These are phyloP conservation scores for Scolopax mira DNA, from an alignment of 2,113 vertebrate species.

Conservation along the genomic window DNA sequence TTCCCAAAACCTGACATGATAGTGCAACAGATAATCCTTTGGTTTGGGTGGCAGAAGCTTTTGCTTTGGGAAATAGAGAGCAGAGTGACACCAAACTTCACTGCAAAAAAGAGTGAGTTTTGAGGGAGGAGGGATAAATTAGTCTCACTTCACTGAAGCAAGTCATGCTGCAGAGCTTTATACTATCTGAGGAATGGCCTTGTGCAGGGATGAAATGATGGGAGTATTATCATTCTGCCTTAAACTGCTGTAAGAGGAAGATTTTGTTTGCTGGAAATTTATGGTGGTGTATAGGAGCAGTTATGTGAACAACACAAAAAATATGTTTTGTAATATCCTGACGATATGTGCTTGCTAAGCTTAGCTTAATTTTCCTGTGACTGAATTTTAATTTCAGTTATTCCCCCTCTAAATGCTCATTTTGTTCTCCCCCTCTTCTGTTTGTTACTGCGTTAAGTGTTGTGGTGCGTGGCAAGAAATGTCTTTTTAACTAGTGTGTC, in stretches of 20 bases:
- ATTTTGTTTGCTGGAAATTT: neutral
- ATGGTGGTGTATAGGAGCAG: neutral
- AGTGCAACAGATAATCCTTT: neutral
- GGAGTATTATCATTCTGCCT: neutral
- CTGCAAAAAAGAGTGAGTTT: neutral
- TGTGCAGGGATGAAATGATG: neutral
- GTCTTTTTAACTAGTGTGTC: neutral
- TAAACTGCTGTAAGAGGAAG: neutral
- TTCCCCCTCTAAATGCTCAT: neutral
- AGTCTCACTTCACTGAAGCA: constrained; percentile 10
- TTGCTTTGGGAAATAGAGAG: neutral
- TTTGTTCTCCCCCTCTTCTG: neutral
- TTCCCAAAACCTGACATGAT: neutral
- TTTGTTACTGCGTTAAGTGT: neutral
- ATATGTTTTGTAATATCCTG: neutral
- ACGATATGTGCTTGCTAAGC: neutral
- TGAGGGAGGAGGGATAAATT: neutral
- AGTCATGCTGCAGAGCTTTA: neutral
- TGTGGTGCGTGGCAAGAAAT: neutral
- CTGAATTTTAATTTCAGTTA: neutral
- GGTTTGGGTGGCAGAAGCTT: neutral
- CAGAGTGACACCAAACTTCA: neutral
- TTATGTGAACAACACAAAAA: neutral
- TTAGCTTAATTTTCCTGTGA: constrained; percentile 11
- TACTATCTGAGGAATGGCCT: neutral